Base-by-base conservation (phyloP, 2,888 invertebrate genomes). In the Hydrotaea cyrtoneurina region DNA sequence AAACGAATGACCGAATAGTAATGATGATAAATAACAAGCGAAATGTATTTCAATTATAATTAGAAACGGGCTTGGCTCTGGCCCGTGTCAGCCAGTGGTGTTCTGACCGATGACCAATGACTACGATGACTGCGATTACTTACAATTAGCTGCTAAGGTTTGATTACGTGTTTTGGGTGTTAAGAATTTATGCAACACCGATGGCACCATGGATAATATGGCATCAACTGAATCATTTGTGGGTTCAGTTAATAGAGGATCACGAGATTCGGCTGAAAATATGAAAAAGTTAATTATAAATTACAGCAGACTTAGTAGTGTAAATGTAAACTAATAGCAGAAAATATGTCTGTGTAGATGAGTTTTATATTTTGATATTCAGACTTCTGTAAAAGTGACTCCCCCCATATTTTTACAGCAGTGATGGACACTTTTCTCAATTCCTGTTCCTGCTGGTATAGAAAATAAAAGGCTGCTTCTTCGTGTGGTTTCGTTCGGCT, bases 171-270 rank as follows among this genome's bases (percentile, higher is more conserved):
- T 93, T 88, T 94, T 95, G 59, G 95, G 94, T 21, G 95, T 95
- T 86, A 96, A 93, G 92, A 95, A 96, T 93, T 96, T 97, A 93
- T 97, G 97, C 86, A 97, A 93, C 87, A 96, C 95, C 39, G 95
- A 95, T 57, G 97, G 97, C 86, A 97, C 96, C 93, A 96, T 94
- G 83, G 96, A 96, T 86, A 96, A 93, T 76, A 97, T 96, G 88
- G 96, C 95, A 87, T 95, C 95, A 76, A 95, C 94, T 0, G 95
- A 96, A 89, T 96, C 96, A 91, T 97, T 96, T 88, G 94, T 92
- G 74, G 94, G 93, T 85, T 92, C 92, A 59, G 86, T 88, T 62
- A 91, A 85, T 80, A 90, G 87, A 2, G 92, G 91, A 85, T 94
- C 94, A 92, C 93, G 93, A 91, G 89, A 88, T 85, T 92, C 92